Conservation (phyloP, 35 echinoderm and acorn worm genomes). For the Eucidaris tribuloides region DNA sequence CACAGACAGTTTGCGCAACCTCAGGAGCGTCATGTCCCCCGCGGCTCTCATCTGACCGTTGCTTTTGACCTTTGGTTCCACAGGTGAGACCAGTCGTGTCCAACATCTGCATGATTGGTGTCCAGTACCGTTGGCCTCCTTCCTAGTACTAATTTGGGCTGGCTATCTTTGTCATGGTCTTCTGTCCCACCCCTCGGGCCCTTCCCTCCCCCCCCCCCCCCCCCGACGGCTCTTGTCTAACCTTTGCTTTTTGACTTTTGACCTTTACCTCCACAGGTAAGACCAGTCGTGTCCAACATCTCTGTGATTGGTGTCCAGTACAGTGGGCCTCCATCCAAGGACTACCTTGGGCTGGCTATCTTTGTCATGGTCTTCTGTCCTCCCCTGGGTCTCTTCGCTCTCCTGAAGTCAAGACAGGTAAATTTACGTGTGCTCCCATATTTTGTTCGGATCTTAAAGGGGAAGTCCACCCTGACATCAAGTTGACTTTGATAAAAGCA, state of each 20-base stretch:
- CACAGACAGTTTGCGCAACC: no score
- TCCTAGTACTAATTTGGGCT: constrained; percentile 1
- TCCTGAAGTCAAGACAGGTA: constrained; percentile 27
- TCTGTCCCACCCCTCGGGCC: constrained; percentile 15
- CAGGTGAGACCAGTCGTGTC: constrained; percentile 18
- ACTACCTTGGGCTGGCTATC: constrained; percentile 8
- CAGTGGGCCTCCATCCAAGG: constrained; percentile 10
- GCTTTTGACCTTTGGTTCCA: no score
- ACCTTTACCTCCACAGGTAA: no score
- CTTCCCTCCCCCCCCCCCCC: no score
- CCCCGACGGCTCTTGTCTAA: no score
- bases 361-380: constrained; percentile 21
- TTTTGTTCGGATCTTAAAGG: not conserved
- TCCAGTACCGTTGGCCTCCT: constrained; percentile 18
- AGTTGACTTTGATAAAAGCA: no score
- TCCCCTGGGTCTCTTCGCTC: constrained; percentile 1
- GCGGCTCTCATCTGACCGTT: no score
- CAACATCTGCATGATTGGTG: constrained; percentile 2
- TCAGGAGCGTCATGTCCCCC: no score
- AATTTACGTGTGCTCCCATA: not conserved
- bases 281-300: constrained; percentile 18
- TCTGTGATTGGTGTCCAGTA: constrained; percentile 19
- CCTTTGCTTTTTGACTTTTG: no score
- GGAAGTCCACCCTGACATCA: no score
- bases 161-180: constrained; percentile 6